phyloP scores from a whole-genome alignment of 2,797 vertebrate species.

The Myoxocephalus aenaeus region DNA sequence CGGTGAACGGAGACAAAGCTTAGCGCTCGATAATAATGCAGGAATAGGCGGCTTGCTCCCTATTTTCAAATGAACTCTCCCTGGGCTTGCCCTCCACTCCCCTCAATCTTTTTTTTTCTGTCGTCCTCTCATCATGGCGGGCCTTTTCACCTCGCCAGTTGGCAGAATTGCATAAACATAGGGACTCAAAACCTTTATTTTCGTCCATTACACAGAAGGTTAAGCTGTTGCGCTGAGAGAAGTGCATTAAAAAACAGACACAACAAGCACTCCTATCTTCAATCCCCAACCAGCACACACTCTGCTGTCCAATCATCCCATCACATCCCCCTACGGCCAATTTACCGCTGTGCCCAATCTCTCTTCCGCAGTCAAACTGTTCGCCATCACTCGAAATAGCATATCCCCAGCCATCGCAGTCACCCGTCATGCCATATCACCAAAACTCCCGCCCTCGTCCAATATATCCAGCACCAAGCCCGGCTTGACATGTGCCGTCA shows the following conservation, averaged over 20 bases:
- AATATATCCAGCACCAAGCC: slow-evolving; percentile 15
- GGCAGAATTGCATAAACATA: slow-evolving; percentile 61
- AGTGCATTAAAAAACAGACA: slow-evolving; percentile 61
- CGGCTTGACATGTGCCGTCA: slow-evolving; percentile 27
- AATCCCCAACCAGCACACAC: slow-evolving; percentile 49
- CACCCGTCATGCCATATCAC: slow-evolving; percentile 46
- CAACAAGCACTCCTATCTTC: slow-evolving; percentile 58
- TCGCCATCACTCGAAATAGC: slow-evolving; percentile 56
- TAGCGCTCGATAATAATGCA: slow-evolving; percentile 79
- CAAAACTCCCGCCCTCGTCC: slow-evolving; percentile 24
- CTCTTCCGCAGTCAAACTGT: slow-evolving; percentile 56
- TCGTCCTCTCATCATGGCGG: slow-evolving; percentile 46
- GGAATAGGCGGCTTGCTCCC: slow-evolving; percentile 72
- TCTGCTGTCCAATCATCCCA: slow-evolving; percentile 65
- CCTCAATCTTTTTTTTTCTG: slow-evolving; percentile 12
- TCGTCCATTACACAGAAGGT: slow-evolving; percentile 56
- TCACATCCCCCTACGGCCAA: slow-evolving; percentile 62
- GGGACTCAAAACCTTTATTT: slow-evolving; percentile 54
- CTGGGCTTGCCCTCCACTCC: slow-evolving; percentile 61
- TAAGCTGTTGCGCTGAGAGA: slow-evolving; percentile 56
- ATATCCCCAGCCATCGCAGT: slow-evolving; percentile 29
- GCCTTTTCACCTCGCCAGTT: slow-evolving; percentile 61
- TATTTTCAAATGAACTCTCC: slow-evolving; percentile 71
- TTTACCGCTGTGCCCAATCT: slow-evolving; percentile 66
- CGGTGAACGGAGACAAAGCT: slow-evolving; percentile 80